These are phyloP conservation scores for Andrena haemorrhoa DNA, from an alignment of 2,888 invertebrate species.

Conservation along the genomic window DNA sequence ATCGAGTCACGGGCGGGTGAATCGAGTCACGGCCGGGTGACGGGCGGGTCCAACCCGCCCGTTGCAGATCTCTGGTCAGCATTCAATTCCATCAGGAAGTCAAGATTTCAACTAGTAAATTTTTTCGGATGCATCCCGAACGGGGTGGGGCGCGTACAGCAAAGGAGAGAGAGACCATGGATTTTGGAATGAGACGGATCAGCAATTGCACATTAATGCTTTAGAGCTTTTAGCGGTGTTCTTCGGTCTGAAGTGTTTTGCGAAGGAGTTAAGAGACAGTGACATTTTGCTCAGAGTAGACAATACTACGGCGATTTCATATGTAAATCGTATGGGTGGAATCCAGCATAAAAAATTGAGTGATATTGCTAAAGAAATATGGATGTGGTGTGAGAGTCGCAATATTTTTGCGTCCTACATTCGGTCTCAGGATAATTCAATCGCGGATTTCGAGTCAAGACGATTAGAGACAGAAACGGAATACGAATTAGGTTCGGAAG, in stretches of 20 bases:
- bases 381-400: neutral
- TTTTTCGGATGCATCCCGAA: neutral
- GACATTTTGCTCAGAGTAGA: neutral
- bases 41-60: too few species aligned
- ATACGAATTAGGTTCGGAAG: neutral
- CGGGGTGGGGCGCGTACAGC: neutral
- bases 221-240: neutral
- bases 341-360: neutral
- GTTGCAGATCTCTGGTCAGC: too few species aligned
- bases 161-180: neutral
- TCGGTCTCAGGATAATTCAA: neutral
- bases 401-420: constrained; percentile 1
- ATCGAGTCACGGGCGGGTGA: too few species aligned
- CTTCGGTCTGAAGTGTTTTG: neutral
- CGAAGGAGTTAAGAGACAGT: neutral
- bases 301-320: neutral
- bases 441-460: neutral
- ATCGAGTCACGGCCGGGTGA: too few species aligned
- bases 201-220: too few species aligned
- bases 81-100: neutral
- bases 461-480: neutral
- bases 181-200: neutral
- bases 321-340: neutral
- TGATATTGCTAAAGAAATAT: neutral
- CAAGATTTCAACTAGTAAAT: neutral